Evolutionary conservation across 2,888 invertebrate genomes (phyloP), one percentile per base, ranked within the genome.

Genomic region (Allacma fusca): DNA sequence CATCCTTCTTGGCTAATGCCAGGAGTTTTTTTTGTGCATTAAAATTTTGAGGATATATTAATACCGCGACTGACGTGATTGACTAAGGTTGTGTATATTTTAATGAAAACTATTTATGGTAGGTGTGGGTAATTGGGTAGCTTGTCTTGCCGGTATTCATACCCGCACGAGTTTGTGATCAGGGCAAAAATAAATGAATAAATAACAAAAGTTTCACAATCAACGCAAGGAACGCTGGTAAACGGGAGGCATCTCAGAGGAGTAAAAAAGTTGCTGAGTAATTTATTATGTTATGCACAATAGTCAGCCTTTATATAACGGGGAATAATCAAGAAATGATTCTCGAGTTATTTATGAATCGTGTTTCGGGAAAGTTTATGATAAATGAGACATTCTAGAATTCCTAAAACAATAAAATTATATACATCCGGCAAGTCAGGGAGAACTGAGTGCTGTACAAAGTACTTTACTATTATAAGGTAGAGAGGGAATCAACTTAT

Each of bases 311-410:
- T 50, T 50, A n/a, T 50, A 16, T 50, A 50, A n/a, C 50, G 50
- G 4, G 21, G 65, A 65, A 65, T 26, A 65, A 65, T 65, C 65
- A 65, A 68, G 34, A 70, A 23, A 44, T 70, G 69, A 70, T 43
- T 70, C 26, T 21, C 43, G 50, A 62, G 72, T 72, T 62, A 62
- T 72, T 72, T 72, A 72, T 72, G 72, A 72, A 72, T 62, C 19
- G 13, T 72, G 44, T 57, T 24, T 71, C 26, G 21, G 21, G 28
- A 19, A 72, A 72, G 26, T 57, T 70, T 21, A 23, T 70, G 44
- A 71, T 57, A 59, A 71, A 71, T 71, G 71, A 72, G 59, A 72
- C 62, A 72, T 72, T 72, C 57, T 34, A n/a, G 72, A 19, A 44
- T 44, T 44, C 23, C 26, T 24, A 19, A 70, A 70, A 70, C 70